Evolutionary conservation across 2,797 vertebrate species (phyloP).

Genomic region (Anableps anableps): DNA sequence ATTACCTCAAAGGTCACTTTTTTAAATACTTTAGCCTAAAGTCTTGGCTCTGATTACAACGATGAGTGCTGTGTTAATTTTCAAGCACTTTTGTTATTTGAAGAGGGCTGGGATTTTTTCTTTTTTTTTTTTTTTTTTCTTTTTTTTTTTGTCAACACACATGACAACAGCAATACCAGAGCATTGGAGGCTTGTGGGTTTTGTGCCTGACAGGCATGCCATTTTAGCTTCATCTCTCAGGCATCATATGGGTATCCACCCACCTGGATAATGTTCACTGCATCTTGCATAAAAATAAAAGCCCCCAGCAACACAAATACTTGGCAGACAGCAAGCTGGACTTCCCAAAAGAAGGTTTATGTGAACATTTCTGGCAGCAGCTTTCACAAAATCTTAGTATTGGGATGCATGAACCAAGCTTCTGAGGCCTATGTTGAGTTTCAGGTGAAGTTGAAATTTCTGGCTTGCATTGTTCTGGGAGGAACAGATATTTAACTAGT

Average conservation of each 20-base stretch:
- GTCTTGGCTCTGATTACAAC: conserved; percentile 35
- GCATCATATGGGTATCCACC: conserved; percentile 34
- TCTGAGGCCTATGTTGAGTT: background rate
- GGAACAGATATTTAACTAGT: no score
- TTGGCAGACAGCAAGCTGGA: conserved; percentile 28
- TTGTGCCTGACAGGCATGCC: conserved; percentile 13
- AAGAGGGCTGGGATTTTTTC: conserved; percentile 20
- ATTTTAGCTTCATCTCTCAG: conserved; percentile 43
- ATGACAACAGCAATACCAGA: conserved; percentile 8
- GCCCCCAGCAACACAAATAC: conserved; percentile 32
- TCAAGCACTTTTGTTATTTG: conserved; percentile 13
- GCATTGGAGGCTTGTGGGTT: conserved; percentile 16
- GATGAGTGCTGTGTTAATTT: conserved; percentile 9
- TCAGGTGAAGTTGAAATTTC: background rate
- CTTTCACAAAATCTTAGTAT: background rate
- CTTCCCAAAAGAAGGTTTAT: conserved; percentile 39
- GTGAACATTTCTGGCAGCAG: conserved; percentile 32
- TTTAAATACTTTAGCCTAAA: conserved; percentile 40
- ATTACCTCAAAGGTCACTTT: conserved; percentile 35
- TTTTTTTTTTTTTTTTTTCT: conserved; percentile 34
- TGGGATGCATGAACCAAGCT: background rate
- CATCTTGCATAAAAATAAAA: conserved; percentile 48
- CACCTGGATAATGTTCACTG: conserved; percentile 52
- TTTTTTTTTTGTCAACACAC: conserved; percentile 14
- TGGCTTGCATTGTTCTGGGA: background rate